Conservation (phyloP, 2,888 invertebrate genomes). For the Disparrhopalites patrizii region DNA sequence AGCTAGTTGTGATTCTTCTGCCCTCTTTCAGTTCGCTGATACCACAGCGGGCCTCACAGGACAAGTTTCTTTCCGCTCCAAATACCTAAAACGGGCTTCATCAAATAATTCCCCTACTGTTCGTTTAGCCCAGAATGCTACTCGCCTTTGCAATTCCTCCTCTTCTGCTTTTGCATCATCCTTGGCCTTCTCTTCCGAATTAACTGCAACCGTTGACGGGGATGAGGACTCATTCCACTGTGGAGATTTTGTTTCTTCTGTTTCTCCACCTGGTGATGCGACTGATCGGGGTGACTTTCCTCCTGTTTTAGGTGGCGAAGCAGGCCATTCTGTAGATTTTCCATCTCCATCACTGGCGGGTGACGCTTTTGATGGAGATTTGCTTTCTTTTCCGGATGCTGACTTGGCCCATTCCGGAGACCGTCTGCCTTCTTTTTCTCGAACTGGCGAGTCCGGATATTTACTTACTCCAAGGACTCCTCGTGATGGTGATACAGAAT, state of each 20-base stretch:
- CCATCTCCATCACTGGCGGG: slow-evolving; percentile 26
- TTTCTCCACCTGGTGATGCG: not conserved
- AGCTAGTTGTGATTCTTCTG: too few relatives aligned
- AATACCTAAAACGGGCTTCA: slow-evolving; percentile 60
- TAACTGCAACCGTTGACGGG: not conserved
- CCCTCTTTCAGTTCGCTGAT: not conserved
- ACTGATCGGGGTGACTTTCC: slow-evolving; percentile 1
- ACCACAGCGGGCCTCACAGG: slow-evolving; percentile 17
- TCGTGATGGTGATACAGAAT: too few relatives aligned
- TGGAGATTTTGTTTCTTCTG: not conserved
- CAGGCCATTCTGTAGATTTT: slow-evolving; percentile 1
- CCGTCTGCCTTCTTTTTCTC: slow-evolving; percentile 49
- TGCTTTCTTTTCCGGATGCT: slow-evolving; percentile 49
- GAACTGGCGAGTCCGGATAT: slow-evolving; percentile 49
- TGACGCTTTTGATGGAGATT: slow-evolving; percentile 33
- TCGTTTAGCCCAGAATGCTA: slow-evolving; percentile 74
- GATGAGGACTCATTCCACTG: not conserved
- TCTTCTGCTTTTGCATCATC: not conserved
- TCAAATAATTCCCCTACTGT: slow-evolving; percentile 74
- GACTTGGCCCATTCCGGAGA: too few relatives aligned
- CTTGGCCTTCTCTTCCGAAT: slow-evolving; percentile 18
- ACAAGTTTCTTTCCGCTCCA: slow-evolving; percentile 47
- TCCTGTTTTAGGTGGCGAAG: not conserved
- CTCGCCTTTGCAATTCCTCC: slow-evolving; percentile 52
- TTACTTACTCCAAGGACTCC: too few relatives aligned